Percentiles rank a stretch among this genome's conserved stretches.
Conservation (phyloP, 2,113 vertebrate species). For the Canis aureus region DNA sequence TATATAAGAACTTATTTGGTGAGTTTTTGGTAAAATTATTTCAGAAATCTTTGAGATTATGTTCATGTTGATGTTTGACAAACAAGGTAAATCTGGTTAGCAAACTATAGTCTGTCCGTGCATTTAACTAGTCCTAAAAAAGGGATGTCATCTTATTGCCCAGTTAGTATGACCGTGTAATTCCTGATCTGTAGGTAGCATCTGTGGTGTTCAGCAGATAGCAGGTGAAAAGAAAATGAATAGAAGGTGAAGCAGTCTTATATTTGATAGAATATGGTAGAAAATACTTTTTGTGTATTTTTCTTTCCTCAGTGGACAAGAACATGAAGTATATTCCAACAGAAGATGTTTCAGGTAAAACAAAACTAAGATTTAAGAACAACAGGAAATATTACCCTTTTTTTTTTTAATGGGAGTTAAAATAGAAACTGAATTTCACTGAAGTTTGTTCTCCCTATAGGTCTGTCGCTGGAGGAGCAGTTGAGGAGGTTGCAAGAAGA, state of each 20-base stretch:
- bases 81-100: slow-evolving; percentile 25
- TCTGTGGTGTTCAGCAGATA: background rate
- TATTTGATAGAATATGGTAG: slow-evolving; percentile 11
- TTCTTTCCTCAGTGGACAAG: slow-evolving; percentile 92
- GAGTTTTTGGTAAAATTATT: slow-evolving; percentile 77
- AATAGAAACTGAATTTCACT: slow-evolving; percentile 20
- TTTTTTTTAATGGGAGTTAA: background rate
- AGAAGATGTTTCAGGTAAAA: slow-evolving; percentile 96
- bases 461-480: slow-evolving; percentile 91
- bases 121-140: background rate
- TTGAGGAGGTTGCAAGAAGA: slow-evolving; percentile 91
- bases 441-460: slow-evolving; percentile 76
- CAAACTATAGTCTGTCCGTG: background rate
- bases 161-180: background rate
- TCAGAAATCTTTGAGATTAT: slow-evolving; percentile 14
- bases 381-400: background rate
- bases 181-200: background rate
- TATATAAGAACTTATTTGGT: slow-evolving; percentile 97
- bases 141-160: background rate
- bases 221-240: background rate
- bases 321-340: slow-evolving; percentile 94
- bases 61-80: background rate
- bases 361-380: slow-evolving; percentile 47
- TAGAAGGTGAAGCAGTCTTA: background rate
- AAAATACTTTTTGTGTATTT: slow-evolving; percentile 57